Conservation (phyloP, 2,113 vertebrate genomes). For the Lynx canadensis region DNA sequence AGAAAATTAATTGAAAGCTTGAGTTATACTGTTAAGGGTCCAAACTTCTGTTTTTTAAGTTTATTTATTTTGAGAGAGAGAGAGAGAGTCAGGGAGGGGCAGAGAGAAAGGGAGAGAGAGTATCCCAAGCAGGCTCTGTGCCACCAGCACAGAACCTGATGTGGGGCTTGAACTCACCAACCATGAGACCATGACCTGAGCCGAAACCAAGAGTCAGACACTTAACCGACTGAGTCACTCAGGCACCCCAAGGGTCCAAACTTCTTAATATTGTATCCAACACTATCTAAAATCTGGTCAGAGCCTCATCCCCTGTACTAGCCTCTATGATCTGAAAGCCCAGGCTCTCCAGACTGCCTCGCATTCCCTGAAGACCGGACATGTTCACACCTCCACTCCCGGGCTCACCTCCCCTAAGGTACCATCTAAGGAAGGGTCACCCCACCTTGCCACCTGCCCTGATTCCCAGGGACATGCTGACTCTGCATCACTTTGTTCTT, state of each 20-base stretch:
- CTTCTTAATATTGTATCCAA: background rate
- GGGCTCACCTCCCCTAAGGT: background rate
- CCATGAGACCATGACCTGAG: too few species aligned
- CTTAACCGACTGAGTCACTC: too few species aligned
- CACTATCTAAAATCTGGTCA: background rate
- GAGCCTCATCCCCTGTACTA: too few species aligned
- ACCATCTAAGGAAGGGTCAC: background rate
- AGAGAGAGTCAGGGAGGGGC: too few species aligned
- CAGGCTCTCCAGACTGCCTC: background rate
- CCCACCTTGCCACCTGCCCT: background rate
- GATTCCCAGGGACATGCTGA: background rate
- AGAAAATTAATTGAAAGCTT: conserved; percentile 5
- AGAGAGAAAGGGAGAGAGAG: too few species aligned
- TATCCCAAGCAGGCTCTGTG: too few species aligned
- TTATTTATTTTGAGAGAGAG: too few species aligned
- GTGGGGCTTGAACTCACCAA: too few species aligned
- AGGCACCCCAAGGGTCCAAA: background rate
- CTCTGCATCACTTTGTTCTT: background rate
- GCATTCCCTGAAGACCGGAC: background rate
- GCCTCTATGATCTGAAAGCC: background rate
- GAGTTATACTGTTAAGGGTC: background rate
- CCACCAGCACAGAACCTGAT: too few species aligned
- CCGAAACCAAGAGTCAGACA: too few species aligned
- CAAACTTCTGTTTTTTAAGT: background rate
- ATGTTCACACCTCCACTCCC: background rate